A percentile compares a stretch with the other conserved stretches of the same genome.
Conservation (phyloP, 2,797 vertebrate species). For the Melanotaenia trifasciata region DNA sequence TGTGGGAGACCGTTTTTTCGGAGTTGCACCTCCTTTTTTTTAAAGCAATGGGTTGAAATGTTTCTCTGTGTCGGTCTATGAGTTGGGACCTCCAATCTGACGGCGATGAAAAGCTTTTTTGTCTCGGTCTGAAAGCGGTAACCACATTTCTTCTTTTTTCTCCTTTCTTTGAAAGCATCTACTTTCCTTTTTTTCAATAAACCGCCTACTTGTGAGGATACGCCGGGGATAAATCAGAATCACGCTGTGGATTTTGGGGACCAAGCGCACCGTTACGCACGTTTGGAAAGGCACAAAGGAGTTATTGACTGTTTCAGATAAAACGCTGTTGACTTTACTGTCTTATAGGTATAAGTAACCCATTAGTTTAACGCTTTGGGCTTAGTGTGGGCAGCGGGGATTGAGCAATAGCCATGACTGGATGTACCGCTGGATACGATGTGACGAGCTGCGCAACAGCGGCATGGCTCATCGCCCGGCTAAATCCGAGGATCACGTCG, state of each 20-base stretch:
- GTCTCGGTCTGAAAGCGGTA: conserved; percentile 72
- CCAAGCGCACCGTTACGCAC: conserved; percentile 77
- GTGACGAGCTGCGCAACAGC: conserved; percentile 80
- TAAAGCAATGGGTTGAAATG: conserved; percentile 70
- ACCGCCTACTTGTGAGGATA: conserved; percentile 52
- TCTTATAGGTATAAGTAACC: conserved; percentile 18
- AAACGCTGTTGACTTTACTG: conserved; percentile 23
- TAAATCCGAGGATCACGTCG: conserved; percentile 49
- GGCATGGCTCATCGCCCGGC: conserved; percentile 79
- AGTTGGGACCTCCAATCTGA: conserved; percentile 70
- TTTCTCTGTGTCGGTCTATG: conserved; percentile 70
- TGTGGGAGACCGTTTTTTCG: conserved; percentile 77
- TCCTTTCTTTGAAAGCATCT: conserved; percentile 65
- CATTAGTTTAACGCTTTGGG: conserved; percentile 21
- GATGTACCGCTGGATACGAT: conserved; percentile 64
- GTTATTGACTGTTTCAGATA: conserved; percentile 51
- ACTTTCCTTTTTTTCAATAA: conserved; percentile 51
- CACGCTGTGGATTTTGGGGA: conserved; percentile 61
- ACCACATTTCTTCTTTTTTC: conserved; percentile 70
- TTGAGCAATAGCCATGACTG: conserved; percentile 69
- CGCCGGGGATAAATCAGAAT: conserved; percentile 53
- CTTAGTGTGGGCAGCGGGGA: conserved; percentile 48
- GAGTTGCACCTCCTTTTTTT: conserved; percentile 81
- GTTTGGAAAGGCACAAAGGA: conserved; percentile 63
- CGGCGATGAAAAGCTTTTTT: conserved; percentile 76